Percentiles rank a stretch among this genome's conserved stretches.
These are phyloP conservation scores for Ophioninae sp. DNA, from an alignment of 2,888 invertebrate species.

Conservation along the genomic window DNA sequence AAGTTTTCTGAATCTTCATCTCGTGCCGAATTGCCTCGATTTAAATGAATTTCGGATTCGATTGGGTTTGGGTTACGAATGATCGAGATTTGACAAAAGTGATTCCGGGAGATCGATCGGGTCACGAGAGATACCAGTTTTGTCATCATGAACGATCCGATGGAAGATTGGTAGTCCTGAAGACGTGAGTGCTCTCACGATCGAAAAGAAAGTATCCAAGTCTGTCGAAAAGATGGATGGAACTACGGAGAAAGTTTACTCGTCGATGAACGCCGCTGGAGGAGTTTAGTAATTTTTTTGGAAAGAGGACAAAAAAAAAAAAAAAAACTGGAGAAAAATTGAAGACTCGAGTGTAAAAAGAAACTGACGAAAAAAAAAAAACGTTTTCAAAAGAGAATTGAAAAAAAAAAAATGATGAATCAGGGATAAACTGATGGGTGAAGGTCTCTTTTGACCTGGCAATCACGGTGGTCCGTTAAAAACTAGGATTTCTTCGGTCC, in stretches of 20 bases:
- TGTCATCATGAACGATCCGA: neutral
- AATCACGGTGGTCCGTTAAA: constrained; percentile 60
- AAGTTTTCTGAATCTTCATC: no score
- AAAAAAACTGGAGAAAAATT: constrained; percentile 1
- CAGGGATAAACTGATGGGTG: constrained; percentile 52
- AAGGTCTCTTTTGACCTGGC: constrained; percentile 56
- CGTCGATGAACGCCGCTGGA: neutral
- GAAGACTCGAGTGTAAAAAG: constrained; percentile 23
- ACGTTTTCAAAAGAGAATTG: constrained; percentile 23
- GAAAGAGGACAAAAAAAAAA: constrained; percentile 4
- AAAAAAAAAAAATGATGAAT: constrained; percentile 47
- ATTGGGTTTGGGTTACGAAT: neutral
- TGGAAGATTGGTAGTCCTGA: neutral
- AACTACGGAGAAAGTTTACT: neutral
- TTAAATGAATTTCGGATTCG: no score
- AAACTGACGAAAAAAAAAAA: constrained; percentile 45
- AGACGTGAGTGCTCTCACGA: neutral
- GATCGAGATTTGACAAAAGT: neutral
- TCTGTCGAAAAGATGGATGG: neutral
- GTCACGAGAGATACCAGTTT: neutral
- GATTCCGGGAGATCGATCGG: no score
- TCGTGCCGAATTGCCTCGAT: no score
- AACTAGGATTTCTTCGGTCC: constrained; percentile 13
- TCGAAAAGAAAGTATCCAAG: neutral
- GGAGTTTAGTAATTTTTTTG: neutral